These are phyloP conservation scores for Carposina sasakii DNA, from an alignment of 1,140 invertebrate species.

Conservation along the genomic window DNA sequence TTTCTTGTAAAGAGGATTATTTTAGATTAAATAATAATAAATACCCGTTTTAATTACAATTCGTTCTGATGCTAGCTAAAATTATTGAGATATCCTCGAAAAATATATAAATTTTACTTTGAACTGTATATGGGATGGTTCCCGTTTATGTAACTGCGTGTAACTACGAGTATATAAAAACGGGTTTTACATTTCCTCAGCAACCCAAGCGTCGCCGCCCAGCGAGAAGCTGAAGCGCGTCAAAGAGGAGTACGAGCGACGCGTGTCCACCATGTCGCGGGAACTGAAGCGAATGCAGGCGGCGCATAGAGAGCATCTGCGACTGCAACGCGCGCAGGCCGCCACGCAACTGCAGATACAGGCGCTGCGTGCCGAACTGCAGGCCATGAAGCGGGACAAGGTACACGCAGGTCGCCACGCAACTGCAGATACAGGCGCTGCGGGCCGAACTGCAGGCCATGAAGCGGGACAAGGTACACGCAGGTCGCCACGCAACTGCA, in stretches of 20 bases:
- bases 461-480: slow-evolving; percentile 92
- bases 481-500: slow-evolving; percentile 86
- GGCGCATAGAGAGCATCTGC: slow-evolving; percentile 92
- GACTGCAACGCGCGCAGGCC: slow-evolving; percentile 86
- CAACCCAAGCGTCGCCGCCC: slow-evolving; percentile 67
- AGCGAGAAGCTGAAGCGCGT: slow-evolving; percentile 89
- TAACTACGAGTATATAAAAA: too few relatives aligned
- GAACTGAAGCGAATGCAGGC: slow-evolving; percentile 91
- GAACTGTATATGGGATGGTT: too few relatives aligned
- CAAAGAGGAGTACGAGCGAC: slow-evolving; percentile 92
- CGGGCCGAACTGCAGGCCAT: slow-evolving; percentile 88
- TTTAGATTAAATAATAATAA: too few relatives aligned
- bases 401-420: slow-evolving; percentile 87
- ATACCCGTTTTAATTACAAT: too few relatives aligned
- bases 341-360: slow-evolving; percentile 88
- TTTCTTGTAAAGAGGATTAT: too few relatives aligned
- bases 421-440: slow-evolving; percentile 85
- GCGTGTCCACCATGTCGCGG: slow-evolving; percentile 86
- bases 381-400: slow-evolving; percentile 92
- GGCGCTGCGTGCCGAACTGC: slow-evolving; percentile 85
- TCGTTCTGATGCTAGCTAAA: too few relatives aligned
- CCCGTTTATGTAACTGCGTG: too few relatives aligned
- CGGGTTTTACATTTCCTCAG: slow-evolving; percentile 25
- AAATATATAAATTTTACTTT: too few relatives aligned
- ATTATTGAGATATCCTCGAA: too few relatives aligned